These are phyloP conservation scores for Argyrosomus japonicus DNA, from an alignment of 2,113 vertebrate species.

Conservation along the genomic window DNA sequence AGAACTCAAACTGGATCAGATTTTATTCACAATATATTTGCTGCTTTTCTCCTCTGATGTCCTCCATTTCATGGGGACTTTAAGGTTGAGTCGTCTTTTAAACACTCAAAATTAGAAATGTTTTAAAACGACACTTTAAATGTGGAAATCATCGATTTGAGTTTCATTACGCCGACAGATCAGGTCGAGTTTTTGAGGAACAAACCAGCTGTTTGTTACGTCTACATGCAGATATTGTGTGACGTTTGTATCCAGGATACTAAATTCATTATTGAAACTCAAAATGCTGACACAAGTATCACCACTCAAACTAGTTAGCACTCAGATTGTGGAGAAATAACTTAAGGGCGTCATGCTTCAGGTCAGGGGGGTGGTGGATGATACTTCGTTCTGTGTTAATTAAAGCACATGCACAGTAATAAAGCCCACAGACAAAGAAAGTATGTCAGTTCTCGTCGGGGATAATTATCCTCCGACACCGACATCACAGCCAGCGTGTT, in stretches of 20 bases:
- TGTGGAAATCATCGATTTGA: not conserved
- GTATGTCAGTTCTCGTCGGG: conserved; percentile 10
- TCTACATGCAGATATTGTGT: too few species aligned
- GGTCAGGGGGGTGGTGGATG: not conserved
- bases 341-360: conserved; percentile 32
- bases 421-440: conserved; percentile 51
- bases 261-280: too few species aligned
- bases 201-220: too few species aligned
- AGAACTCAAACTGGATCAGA: too few species aligned
- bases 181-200: not conserved
- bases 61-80: too few species aligned
- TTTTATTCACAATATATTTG: too few species aligned
- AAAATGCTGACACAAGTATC: not conserved
- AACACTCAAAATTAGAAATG: not conserved
- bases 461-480: conserved; percentile 11
- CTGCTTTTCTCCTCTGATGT: too few species aligned
- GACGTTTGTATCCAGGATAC: too few species aligned
- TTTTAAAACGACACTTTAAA: not conserved
- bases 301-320: not conserved
- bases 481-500: conserved; percentile 5
- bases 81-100: not conserved
- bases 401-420: conserved; percentile 71
- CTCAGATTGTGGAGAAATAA: not conserved
- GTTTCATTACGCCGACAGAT: not conserved
- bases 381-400: conserved; percentile 25